A percentile compares a stretch with the other conserved stretches of the same genome.
phyloP scores from a whole-genome alignment of 30 jellyfish, hydroid and myxozoan genomes.

The Clytia hemisphaerica region DNA sequence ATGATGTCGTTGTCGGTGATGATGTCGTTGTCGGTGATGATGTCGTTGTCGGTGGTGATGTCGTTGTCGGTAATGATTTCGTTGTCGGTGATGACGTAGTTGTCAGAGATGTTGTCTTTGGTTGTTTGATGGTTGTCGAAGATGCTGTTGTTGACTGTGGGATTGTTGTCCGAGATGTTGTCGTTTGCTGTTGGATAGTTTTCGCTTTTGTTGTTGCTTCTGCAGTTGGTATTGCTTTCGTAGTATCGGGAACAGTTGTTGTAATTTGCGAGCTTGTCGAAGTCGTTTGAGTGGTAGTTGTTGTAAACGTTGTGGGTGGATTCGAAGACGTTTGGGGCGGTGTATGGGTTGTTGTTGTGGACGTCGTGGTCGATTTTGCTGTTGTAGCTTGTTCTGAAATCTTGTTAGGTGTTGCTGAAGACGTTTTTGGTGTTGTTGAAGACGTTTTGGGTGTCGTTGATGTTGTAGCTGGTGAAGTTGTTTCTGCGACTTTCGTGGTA shows the following conservation, averaged over 20 bases:
- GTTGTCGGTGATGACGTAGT: background rate
- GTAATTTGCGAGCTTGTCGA: background rate
- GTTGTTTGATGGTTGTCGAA: background rate
- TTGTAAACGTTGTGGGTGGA: background rate
- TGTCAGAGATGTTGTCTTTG: background rate
- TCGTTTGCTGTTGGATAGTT: background rate
- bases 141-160: background rate
- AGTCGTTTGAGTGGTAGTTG: background rate
- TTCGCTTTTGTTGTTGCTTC: background rate
- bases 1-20: conserved; percentile 1
- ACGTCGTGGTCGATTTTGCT: background rate
- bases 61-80: background rate
- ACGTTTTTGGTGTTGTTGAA: background rate
- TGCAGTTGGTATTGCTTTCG: background rate
- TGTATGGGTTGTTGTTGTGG: background rate
- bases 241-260: background rate
- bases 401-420: background rate
- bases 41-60: background rate
- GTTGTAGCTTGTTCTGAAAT: background rate
- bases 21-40: too few relatives aligned
- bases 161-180: background rate
- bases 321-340: background rate
- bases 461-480: background rate
- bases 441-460: background rate
- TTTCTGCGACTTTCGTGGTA: background rate